Base-by-base conservation (phyloP, 2,113 vertebrate species). In the Tricholaema leucomelas region DNA sequence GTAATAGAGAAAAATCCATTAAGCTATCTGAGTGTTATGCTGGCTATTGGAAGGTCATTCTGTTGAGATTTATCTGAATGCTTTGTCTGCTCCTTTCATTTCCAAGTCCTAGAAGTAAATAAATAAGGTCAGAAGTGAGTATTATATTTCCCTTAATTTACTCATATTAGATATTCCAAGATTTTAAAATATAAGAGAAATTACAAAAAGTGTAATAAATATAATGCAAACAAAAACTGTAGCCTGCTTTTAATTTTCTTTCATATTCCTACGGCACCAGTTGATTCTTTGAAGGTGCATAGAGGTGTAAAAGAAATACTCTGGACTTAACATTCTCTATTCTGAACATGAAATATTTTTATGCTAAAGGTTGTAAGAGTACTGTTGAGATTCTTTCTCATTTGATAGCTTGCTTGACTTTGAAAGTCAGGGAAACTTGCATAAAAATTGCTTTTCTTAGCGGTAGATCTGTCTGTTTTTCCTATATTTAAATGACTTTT, bases 401-500 rank as follows among this genome's bases (percentile, higher is more conserved):
- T 76, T 73, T 66, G 58, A 44, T 35, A 63, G 10, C 56, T 60
- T 58, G 13, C 52, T 85, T 76, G 44, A 67, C 59, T 87, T 90
- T 76, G 36, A 18, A n/a, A 92, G 60, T 87, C 42, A 36, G 33
- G 50, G 27, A 48, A 70, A 79, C 23, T 82, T 92, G 52, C 28
- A 30, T 69, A 46, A 48, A 78, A 56, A 20, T 85, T 76, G n/a
- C 30, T 58, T 81, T 88, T 82, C 27, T 93, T 93, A 88, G 9
- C 31, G 80, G 21, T 46, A 42, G 40, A 8, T 69, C 67, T 93
- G 5, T 36, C 1, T 30, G 4, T 67, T 56, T 77, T 85, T 66
- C 74, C 61, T 92, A 13, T 87, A 69, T 12, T 83, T 81, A 81
- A 87, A 60, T 91, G 3, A 36, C 90, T 97, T 96, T 97, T 93